Evolutionary conservation across 2,888 invertebrate genomes (phyloP).

Genomic region (Coelogynopora nodosa): DNA sequence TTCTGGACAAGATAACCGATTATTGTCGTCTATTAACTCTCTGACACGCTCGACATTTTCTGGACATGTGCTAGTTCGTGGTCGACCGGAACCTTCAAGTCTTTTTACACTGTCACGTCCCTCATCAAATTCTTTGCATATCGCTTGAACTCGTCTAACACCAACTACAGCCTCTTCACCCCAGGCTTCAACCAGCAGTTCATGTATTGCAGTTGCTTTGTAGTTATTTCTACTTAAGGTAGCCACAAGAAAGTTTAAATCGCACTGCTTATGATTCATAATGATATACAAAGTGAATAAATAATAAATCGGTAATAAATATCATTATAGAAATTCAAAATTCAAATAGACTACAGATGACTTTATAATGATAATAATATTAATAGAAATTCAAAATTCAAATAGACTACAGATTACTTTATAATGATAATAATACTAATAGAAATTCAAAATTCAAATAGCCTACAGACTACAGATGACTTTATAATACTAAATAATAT

Average conservation of each 20-base stretch:
- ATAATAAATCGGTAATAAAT: slow-evolving; percentile 31
- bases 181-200: slow-evolving; percentile 1
- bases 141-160: slow-evolving; percentile 2
- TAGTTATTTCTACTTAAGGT: not conserved
- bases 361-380: no score
- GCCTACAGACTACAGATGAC: slow-evolving; percentile 17
- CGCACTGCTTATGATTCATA: slow-evolving; percentile 4
- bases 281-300: not conserved
- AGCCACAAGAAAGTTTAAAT: not conserved
- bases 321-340: slow-evolving; percentile 23
- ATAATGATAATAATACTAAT: slow-evolving; percentile 17
- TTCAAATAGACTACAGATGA: slow-evolving; percentile 23
- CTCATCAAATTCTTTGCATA: not conserved
- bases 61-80: not conserved
- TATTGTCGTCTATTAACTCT: slow-evolving; percentile 7
- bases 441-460: slow-evolving; percentile 26
- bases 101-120: not conserved
- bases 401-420: no score
- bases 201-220: slow-evolving; percentile 9
- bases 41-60: slow-evolving; percentile 23
- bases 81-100: slow-evolving; percentile 18
- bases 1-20: slow-evolving; percentile 23
- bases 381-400: no score
- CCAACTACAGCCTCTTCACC: slow-evolving; percentile 3
- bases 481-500: slow-evolving; percentile 27